These are phyloP conservation scores for Colletes collaris DNA, from an alignment of 2,888 invertebrate species.

Conservation along the genomic window DNA sequence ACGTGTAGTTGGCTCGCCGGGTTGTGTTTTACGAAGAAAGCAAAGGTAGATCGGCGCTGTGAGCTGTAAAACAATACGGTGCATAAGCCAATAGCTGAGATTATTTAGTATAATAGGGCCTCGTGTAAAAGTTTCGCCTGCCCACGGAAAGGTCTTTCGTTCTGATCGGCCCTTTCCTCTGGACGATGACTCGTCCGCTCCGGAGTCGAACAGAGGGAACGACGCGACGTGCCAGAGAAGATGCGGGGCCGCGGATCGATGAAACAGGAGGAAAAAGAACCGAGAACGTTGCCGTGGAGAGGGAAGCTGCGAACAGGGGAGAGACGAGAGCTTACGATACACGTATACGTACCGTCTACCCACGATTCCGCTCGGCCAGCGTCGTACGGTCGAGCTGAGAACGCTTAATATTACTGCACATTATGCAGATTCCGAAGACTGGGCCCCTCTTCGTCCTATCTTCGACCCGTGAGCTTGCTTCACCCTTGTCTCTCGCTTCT, in stretches of 20 bases:
- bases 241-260: slow-evolving; percentile 33
- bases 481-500: neutral
- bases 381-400: slow-evolving; percentile 71
- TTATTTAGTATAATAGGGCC: no score
- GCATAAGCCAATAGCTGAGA: no score
- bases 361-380: slow-evolving; percentile 69
- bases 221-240: slow-evolving; percentile 27
- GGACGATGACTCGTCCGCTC: slow-evolving; percentile 32
- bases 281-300: slow-evolving; percentile 6
- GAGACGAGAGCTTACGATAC: slow-evolving; percentile 12
- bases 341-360: slow-evolving; percentile 59
- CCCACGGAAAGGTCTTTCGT: no score
- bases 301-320: neutral
- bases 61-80: no score
- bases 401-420: slow-evolving; percentile 73
- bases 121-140: no score
- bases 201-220: neutral
- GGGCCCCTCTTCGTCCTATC: slow-evolving; percentile 29
- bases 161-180: slow-evolving; percentile 9
- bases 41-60: no score
- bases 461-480: slow-evolving; percentile 4
- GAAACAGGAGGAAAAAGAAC: slow-evolving; percentile 19
- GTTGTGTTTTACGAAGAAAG: no score
- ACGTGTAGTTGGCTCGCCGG: no score
- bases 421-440: slow-evolving; percentile 71